Percentiles rank a stretch among this genome's conserved stretches.
phyloP scores from a whole-genome alignment of 2,888 invertebrate species.

The Priocnemis perturbator region DNA sequence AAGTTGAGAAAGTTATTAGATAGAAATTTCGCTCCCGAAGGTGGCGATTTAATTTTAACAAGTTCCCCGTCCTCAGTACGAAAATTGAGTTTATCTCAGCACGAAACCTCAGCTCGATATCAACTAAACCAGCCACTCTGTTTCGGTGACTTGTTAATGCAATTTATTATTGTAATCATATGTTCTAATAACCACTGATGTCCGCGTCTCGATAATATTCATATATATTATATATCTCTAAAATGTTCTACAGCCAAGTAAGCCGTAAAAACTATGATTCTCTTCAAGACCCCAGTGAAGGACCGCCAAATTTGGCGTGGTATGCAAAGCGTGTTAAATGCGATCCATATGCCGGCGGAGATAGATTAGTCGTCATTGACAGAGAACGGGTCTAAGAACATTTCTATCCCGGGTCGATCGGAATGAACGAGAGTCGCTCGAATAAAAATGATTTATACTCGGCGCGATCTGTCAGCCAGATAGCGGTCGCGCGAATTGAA shows the following conservation, averaged over 20 bases:
- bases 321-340: slow-evolving; percentile 44
- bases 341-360: slow-evolving; percentile 34
- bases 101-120: too few species aligned
- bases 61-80: background rate
- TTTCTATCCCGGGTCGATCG: background rate
- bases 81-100: background rate
- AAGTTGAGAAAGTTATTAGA: too few species aligned
- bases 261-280: too few species aligned
- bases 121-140: too few species aligned
- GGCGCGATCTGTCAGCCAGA: slow-evolving; percentile 48
- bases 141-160: too few species aligned
- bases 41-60: too few species aligned
- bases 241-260: too few species aligned
- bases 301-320: background rate
- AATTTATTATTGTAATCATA: too few species aligned
- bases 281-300: too few species aligned
- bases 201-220: background rate
- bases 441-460: slow-evolving; percentile 57
- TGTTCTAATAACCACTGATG: too few species aligned
- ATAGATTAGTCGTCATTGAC: slow-evolving; percentile 43
- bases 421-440: slow-evolving; percentile 34
- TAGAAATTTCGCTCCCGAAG: too few species aligned
- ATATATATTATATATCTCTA: too few species aligned
- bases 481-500: slow-evolving; percentile 49
- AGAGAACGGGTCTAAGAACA: slow-evolving; percentile 9